phyloP scores from a whole-genome alignment of 2,113 vertebrate genomes.

The Astur gentilis region DNA sequence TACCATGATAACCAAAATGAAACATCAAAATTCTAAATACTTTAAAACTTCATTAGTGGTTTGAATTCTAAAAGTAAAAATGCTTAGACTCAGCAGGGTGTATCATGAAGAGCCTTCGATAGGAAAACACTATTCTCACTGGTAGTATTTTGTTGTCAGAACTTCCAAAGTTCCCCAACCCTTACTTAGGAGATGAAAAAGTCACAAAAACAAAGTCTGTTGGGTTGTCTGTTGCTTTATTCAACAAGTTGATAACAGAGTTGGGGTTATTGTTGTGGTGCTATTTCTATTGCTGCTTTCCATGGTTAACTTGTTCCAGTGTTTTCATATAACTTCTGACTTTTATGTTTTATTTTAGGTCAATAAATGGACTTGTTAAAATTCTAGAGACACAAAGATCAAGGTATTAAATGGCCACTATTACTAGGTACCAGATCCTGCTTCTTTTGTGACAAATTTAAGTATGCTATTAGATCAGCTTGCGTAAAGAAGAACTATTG shows the following conservation, averaged over 20 bases:
- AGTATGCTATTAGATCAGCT: neutral
- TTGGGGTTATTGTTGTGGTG: neutral
- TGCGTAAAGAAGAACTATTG: neutral
- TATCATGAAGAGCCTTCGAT: neutral
- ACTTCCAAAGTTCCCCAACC: neutral
- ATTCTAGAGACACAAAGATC: constrained; percentile 92
- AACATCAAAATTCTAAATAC: neutral
- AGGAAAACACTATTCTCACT: neutral
- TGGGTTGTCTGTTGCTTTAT: neutral
- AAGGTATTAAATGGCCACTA: constrained; percentile 75
- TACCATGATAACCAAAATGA: neutral
- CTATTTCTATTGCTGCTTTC: neutral
- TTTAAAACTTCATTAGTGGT: neutral
- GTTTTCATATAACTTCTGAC: neutral
- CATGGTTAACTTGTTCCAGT: neutral
- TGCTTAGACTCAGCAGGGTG: neutral
- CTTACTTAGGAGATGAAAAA: neutral
- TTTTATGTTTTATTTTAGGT: constrained; percentile 73
- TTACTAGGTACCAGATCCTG: neutral
- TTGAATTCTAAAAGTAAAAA: neutral
- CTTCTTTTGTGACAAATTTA: neutral
- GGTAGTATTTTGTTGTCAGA: neutral
- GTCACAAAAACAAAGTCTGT: neutral
- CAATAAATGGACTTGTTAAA: constrained; percentile 91
- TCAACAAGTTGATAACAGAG: neutral